Evolutionary conservation across 2,797 vertebrate genomes (phyloP), one percentile per base, ranked within the genome.

Genomic region (Danionella dracula): DNA sequence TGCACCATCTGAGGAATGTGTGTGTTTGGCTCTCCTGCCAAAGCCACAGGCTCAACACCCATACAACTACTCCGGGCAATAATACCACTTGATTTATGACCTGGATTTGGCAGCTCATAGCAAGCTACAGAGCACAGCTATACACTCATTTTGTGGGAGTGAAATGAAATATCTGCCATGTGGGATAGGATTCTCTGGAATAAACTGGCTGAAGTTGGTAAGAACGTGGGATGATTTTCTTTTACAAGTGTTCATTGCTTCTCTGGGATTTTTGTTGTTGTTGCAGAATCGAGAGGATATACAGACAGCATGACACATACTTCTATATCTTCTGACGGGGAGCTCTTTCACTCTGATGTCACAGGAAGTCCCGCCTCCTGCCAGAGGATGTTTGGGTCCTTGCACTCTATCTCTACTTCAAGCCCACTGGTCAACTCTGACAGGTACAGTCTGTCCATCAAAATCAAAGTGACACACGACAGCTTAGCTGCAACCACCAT

Each of bases 221-320:
- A 45, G 5, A 32, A 16, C 4, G 13, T 8, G 37, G 37, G 34
- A 13, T 17, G 3, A 5, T 5, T 11, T 9, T 48, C 13, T 1
- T 42, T 19, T 34, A 12, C 13, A 27, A 9, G 37, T 29, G 38
- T 9, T n/a, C n/a, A n/a, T 8, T 9, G 41, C n/a, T 49, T 35
- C 4, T 40, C 31, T 59, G 46, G 8, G 29, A 12, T 29, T 38
- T 13, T 65, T 8, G 8, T 65, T 68, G 32, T 51, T 19, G 5
- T 38, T 61, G 5, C 82, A 97, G 95, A 95, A 45, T 84, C 90
- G n/a, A 83, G 74, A 19, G 82, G 85, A 80, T 93, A 87, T 73
- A 53, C 75, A 1, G 93, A 96, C 75, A 70, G 76, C 15, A 81
- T 88, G 72, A 86, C 79, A 60, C 90, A 86, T 57, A 2, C 81